Evolutionary conservation across 2,113 vertebrate species (phyloP).

Genomic region (Aviceda subcristata): DNA sequence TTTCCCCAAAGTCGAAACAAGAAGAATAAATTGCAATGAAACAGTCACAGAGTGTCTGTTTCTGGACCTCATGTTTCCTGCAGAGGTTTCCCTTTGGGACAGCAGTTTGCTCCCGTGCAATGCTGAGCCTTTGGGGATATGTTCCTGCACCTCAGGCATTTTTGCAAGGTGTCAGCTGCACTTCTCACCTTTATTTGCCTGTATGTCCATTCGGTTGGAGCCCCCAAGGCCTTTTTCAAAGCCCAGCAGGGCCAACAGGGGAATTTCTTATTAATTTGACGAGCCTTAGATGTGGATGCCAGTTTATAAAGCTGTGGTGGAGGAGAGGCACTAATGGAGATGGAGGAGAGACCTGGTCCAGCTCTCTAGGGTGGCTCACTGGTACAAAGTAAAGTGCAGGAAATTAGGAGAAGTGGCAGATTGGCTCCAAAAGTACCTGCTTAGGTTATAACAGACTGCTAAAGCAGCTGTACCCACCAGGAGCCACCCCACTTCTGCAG

Average conservation of each 20-base stretch:
- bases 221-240: background rate
- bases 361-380: background rate
- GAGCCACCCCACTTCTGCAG: background rate
- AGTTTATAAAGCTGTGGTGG: background rate
- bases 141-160: background rate
- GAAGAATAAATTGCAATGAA: background rate
- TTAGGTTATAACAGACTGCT: background rate
- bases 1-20: background rate
- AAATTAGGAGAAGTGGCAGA: background rate
- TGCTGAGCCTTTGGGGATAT: background rate
- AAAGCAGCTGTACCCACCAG: background rate
- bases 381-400: background rate
- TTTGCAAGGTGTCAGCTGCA: background rate
- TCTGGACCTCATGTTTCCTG: background rate
- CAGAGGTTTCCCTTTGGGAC: background rate
- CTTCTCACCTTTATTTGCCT: background rate
- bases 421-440: background rate
- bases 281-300: background rate
- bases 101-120: accelerated
- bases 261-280: background rate
- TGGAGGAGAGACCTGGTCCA: background rate
- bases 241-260: background rate
- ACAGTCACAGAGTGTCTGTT: background rate
- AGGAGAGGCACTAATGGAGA: background rate
- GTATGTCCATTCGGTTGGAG: background rate